Conservation (phyloP, 1,140 invertebrate species). For the Berghia stephanieae region DNA sequence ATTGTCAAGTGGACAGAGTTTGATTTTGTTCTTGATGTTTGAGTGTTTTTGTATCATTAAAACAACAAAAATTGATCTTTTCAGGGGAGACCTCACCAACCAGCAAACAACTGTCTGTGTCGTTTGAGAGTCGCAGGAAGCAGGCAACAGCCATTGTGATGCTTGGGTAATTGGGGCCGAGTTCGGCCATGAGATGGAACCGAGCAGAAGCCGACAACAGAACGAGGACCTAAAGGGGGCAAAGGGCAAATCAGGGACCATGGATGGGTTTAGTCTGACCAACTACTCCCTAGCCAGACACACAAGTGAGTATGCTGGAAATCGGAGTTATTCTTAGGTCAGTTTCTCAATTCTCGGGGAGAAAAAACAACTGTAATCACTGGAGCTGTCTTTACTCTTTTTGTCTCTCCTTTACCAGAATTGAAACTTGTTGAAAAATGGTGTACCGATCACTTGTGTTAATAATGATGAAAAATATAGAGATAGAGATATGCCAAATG, state of each 20-base stretch:
- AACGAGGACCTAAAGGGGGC: slow-evolving; percentile 49
- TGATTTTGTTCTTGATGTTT: too few relatives aligned
- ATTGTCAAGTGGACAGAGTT: too few relatives aligned
- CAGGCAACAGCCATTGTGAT: slow-evolving; percentile 97
- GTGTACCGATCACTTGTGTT: too few relatives aligned
- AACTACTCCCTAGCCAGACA: slow-evolving; percentile 90
- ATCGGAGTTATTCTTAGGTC: neutral
- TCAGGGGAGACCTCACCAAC: slow-evolving; percentile 50
- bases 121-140: slow-evolving; percentile 83
- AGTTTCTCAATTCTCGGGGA: too few relatives aligned
- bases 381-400: too few relatives aligned
- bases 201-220: slow-evolving; percentile 45
- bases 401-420: too few relatives aligned
- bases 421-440: too few relatives aligned
- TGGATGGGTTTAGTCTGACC: slow-evolving; percentile 89
- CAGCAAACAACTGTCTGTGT: slow-evolving; percentile 53
- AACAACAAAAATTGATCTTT: too few relatives aligned
- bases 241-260: slow-evolving; percentile 46
- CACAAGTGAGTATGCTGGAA: slow-evolving; percentile 74
- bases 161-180: slow-evolving; percentile 97
- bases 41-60: too few relatives aligned
- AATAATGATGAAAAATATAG: too few relatives aligned
- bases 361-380: too few relatives aligned
- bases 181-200: slow-evolving; percentile 85
- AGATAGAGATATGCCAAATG: too few relatives aligned